Conservation (phyloP, 2,888 invertebrate genomes). For the Lapara coniferarum region DNA sequence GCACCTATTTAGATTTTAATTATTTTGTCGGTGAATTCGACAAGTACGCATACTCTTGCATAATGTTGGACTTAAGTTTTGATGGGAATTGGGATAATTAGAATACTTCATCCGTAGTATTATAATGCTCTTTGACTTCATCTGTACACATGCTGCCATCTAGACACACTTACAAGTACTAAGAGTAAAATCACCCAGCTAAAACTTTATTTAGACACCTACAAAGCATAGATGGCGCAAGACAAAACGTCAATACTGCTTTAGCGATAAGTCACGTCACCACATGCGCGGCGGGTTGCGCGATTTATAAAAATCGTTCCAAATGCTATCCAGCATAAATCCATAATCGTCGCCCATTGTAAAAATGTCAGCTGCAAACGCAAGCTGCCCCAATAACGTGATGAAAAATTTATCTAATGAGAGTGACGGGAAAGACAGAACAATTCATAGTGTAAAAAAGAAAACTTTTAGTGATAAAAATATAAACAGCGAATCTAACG, state of each 20-base stretch:
- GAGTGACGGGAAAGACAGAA: slow-evolving; percentile 31
- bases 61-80: too few relatives aligned
- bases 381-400: slow-evolving; percentile 55
- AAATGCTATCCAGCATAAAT: slow-evolving; percentile 76
- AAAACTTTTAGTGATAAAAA: slow-evolving; percentile 63
- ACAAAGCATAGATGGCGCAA: slow-evolving; percentile 56
- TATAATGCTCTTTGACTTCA: too few relatives aligned
- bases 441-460: slow-evolving; percentile 52
- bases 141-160: slow-evolving; percentile 38
- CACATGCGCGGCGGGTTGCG: slow-evolving; percentile 79
- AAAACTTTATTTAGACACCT: background rate
- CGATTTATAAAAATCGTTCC: slow-evolving; percentile 79
- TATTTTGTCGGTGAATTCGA: too few relatives aligned
- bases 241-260: slow-evolving; percentile 42
- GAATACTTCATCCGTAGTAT: too few relatives aligned
- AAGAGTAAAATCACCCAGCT: background rate
- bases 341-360: slow-evolving; percentile 74
- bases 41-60: too few relatives aligned
- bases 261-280: slow-evolving; percentile 61
- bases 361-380: slow-evolving; percentile 71
- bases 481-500: slow-evolving; percentile 50
- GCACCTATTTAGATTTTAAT: too few relatives aligned
- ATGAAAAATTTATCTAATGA: slow-evolving; percentile 49
- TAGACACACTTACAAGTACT: slow-evolving; percentile 26
- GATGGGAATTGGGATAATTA: too few relatives aligned